Evolutionary conservation across 2,888 invertebrate genomes (phyloP).

Genomic region (Therioaphis trifolii): DNA sequence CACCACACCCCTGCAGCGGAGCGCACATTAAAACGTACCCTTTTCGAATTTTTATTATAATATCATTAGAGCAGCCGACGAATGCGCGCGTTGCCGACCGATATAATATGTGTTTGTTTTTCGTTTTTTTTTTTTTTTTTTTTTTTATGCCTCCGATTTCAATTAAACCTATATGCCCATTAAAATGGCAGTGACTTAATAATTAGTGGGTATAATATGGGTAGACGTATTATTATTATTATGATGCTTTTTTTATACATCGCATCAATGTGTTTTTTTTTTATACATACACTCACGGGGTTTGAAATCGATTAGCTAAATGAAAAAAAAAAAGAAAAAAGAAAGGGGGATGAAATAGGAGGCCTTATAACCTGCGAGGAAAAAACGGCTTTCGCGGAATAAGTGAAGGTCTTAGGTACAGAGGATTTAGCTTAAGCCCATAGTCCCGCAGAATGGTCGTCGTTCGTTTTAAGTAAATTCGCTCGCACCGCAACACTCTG

Average conservation of each 20-base stretch:
- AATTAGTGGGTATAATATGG: constrained; percentile 39
- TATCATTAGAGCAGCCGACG: constrained; percentile 28
- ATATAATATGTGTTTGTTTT: not conserved
- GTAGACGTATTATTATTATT: constrained; percentile 21
- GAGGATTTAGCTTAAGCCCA: constrained; percentile 58
- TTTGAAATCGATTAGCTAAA: constrained; percentile 58
- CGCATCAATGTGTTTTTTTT: constrained; percentile 40
- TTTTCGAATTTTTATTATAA: constrained; percentile 36
- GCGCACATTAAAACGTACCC: constrained; percentile 43
- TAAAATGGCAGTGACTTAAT: constrained; percentile 53
- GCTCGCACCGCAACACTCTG: constrained; percentile 53
- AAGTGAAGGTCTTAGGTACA: constrained; percentile 55
- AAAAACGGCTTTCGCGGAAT: constrained; percentile 52
- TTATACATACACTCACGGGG: constrained; percentile 4
- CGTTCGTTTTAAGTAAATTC: constrained; percentile 61
- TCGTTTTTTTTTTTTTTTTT: constrained; percentile 37
- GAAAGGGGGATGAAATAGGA: not conserved
- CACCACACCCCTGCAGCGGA: constrained; percentile 54
- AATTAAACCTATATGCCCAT: constrained; percentile 47
- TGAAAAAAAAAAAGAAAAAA: constrained; percentile 40
- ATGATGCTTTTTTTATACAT: constrained; percentile 24
- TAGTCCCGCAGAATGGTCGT: constrained; percentile 58
- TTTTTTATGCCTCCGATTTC: constrained; percentile 46
- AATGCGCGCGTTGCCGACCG: not conserved
- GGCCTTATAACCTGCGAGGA: constrained; percentile 39